These are phyloP conservation scores for Anagrus nilaparvatae DNA, from an alignment of 1,140 invertebrate genomes.

Conservation along the genomic window DNA sequence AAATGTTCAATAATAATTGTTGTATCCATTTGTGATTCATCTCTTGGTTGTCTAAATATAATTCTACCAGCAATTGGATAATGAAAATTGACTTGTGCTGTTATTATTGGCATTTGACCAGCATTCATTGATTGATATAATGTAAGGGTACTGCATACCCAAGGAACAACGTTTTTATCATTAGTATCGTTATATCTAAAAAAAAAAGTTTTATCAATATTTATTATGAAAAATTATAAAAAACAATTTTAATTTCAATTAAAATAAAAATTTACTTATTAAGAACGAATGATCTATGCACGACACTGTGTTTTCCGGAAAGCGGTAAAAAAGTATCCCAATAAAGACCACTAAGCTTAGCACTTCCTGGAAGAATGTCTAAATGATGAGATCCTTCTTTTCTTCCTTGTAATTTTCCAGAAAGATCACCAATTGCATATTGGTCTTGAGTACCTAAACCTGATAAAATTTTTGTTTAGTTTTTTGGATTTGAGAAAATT, in stretches of 20 bases:
- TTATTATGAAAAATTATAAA: background rate
- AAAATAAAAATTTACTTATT: conserved; percentile 51
- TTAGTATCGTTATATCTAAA: conserved; percentile 38
- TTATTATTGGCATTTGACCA: conserved; percentile 60
- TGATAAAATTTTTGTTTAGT: conserved; percentile 21
- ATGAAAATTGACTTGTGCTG: conserved; percentile 62
- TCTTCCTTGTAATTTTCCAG: conserved; percentile 71
- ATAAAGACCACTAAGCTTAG: conserved; percentile 59
- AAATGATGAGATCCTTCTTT: conserved; percentile 59
- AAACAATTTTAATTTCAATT: background rate
- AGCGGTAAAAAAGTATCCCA: conserved; percentile 82
- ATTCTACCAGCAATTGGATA: conserved; percentile 84
- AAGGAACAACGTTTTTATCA: conserved; percentile 46
- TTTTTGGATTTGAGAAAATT: conserved; percentile 5
- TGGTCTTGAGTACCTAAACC: conserved; percentile 75
- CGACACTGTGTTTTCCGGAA: conserved; percentile 65
- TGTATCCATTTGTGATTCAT: conserved; percentile 74
- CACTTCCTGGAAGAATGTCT: conserved; percentile 55
- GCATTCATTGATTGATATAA: conserved; percentile 54
- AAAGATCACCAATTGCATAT: conserved; percentile 80
- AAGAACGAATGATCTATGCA: conserved; percentile 75
- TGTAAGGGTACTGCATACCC: conserved; percentile 57
- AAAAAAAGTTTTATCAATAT: conserved; percentile 3
- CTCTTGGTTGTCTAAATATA: conserved; percentile 70
- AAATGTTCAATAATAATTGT: conserved; percentile 65